Evolutionary conservation across 2,113 vertebrate species (phyloP), one percentile per base, ranked within the genome.

Genomic region (Amphilophus citrinellus): DNA sequence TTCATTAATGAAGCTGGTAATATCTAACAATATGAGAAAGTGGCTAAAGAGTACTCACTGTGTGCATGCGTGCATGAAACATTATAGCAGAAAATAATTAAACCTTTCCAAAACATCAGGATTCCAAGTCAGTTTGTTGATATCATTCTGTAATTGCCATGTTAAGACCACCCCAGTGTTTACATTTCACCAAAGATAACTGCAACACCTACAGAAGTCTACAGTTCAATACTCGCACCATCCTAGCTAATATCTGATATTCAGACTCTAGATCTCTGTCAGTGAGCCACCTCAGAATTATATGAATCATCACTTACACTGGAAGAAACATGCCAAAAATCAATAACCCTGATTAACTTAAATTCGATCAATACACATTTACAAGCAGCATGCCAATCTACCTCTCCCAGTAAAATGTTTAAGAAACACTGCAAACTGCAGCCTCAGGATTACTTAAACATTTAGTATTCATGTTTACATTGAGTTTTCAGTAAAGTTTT

Each of bases 331-430:
- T 80, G 87, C 87, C 82, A 35, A 15, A 60, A 58, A 83, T 93
- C 92, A 91, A 89, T 93, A 82, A 87, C 18, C 73, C 84, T 91
- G 89, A 93, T 92, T 91, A 84, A 88, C 78, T 66, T 83, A 75
- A 57, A 77, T 85, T 82, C 71, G 76, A 92, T 93, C 91, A 79
- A 94, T 92, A 89, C 50, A 27, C n/a, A 77, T 90, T 89, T 88
- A 88, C 84, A 87, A 85, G 75, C 35, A 81, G 78, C 89, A 83
- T 44, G 59, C 80, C 76, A 63, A 75, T 87, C 80, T 88, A 79
- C 89, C 91, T 84, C 80, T 68, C 85, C 82, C 0, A 30, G 53
- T 63, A 11, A 80, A 62, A 82, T 37, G 76, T 84, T 82, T 56
- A 79, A 77, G 63, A 76, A 87, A 18, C 35, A 80, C 37, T 30